A percentile compares a stretch with the other conserved stretches of the same genome.
These are phyloP conservation scores for Carettochelys insculpta DNA, from an alignment of 2,113 vertebrate genomes.

Conservation along the genomic window DNA sequence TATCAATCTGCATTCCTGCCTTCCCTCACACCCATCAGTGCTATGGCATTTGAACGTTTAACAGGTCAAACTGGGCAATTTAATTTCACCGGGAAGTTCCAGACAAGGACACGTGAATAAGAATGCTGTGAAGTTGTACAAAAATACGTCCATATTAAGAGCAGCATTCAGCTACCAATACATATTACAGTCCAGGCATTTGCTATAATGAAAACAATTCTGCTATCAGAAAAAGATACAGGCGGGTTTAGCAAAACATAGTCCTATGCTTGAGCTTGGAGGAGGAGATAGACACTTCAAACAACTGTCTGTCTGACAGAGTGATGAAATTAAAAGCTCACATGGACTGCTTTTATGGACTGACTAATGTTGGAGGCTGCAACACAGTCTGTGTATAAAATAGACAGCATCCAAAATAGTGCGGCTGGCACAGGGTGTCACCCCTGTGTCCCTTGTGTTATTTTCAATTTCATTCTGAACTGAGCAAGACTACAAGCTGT, in stretches of 20 bases:
- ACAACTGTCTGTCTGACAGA: too few species aligned
- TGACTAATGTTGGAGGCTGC: not conserved
- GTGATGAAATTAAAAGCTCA: not conserved
- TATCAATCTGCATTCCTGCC: not conserved
- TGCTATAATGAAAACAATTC: not conserved
- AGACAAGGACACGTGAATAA: not conserved
- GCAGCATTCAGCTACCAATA: not conserved
- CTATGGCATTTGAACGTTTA: not conserved
- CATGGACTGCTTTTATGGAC: not conserved
- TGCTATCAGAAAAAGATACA: not conserved
- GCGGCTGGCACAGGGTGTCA: too few species aligned
- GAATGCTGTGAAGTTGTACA: not conserved
- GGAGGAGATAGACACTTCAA: not conserved
- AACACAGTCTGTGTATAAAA: too few species aligned
- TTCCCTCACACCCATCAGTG: not conserved
- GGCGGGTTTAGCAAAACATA: not conserved
- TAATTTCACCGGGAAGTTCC: not conserved
- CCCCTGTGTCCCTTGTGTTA: not conserved
- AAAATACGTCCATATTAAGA: not conserved
- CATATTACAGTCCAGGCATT: not conserved
- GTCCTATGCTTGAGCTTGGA: not conserved
- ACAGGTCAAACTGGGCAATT: rapidly evolving
- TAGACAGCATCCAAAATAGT: too few species aligned
- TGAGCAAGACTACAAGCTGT: not conserved
- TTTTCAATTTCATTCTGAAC: not conserved